Percentiles rank a stretch among this genome's conserved stretches.
Conservation (phyloP, 2,113 vertebrate genomes). For the Aspiorhynchus laticeps region DNA sequence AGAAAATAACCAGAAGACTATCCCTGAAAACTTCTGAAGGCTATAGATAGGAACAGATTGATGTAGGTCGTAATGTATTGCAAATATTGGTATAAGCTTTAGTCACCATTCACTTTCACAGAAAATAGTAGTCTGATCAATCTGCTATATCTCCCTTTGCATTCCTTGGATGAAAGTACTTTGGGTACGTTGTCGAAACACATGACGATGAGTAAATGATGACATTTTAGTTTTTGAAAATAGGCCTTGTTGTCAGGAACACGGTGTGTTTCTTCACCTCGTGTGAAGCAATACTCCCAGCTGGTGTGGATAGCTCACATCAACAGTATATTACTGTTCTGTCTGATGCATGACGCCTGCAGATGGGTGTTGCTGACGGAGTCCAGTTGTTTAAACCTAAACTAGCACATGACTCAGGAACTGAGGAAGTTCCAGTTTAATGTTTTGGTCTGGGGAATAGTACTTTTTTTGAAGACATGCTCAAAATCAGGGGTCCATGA, state of each 20-base stretch:
- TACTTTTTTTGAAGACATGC: neutral
- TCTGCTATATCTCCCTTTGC: neutral
- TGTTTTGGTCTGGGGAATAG: neutral
- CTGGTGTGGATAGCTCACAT: conserved; percentile 35
- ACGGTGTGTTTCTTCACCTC: neutral
- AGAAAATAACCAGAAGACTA: no score
- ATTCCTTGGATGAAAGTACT: neutral
- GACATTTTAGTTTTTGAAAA: neutral
- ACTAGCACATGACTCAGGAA: conserved; percentile 33
- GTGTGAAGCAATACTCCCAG: conserved; percentile 38
- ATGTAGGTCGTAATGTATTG: no score
- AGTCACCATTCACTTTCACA: neutral
- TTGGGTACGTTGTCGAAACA: neutral
- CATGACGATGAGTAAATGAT: neutral
- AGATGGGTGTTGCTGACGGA: conserved; percentile 61
- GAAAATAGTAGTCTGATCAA: neutral
- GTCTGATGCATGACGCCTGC: conserved; percentile 63
- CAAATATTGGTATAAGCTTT: neutral
- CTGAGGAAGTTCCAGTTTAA: neutral
- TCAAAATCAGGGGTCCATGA: neutral
- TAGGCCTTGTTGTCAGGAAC: neutral
- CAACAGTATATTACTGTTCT: conserved; percentile 54
- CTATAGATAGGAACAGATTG: neutral
- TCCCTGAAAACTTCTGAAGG: no score
- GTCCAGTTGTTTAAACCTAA: conserved; percentile 68